Base-by-base conservation (phyloP, 2,113 vertebrate species). In the Pimephales promelas region DNA sequence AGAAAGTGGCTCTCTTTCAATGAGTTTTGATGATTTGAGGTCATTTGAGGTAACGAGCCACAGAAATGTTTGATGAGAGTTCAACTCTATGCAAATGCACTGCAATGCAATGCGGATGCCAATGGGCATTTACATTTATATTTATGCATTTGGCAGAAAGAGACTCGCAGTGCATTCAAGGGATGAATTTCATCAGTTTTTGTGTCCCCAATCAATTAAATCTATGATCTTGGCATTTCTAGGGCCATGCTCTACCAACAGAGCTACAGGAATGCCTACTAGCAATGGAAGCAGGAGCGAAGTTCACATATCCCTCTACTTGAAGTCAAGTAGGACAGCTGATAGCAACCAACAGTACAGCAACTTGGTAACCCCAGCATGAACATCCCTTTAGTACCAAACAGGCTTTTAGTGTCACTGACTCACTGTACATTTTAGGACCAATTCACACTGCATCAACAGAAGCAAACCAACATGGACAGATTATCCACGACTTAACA, bases 61-160 rank as follows among this genome's bases (percentile, higher is more conserved):
- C 22, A 71, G 40, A 43, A 7, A 40, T 40, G 36, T 40, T 13
- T 71, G 68, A 36, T 22, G 40, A 71, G 68, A 71, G 68, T 43
- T 71, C 22, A 71, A n/a, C 68, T 45, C 68, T 45, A 71, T 71
- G 68, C 68, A 45, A 71, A 71, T 71, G 22, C 0, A 0, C 36
- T 24, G 36, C 66, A 70, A 70, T 70, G 20, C 34, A 70, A 40
- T 70, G 34, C 22, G n/a, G 20, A 24, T 24, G 68, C 68, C 68
- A 71, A 71, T 45, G 68, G 40, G 4, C 40, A 71, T 71, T 71
- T 71, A 71, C 68, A 71, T 71, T 71, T 71, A 45, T 71, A 71
- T 71, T 71, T 71, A 71, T 71, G 68, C 68, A 24, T 71, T 71
- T 71, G 40, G 68, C 40, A 71, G n/a, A 26, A 71, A 45, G 40